Evolutionary conservation across 2,888 invertebrate species (phyloP).

Genomic region (Nipponacmea schrenckii): DNA sequence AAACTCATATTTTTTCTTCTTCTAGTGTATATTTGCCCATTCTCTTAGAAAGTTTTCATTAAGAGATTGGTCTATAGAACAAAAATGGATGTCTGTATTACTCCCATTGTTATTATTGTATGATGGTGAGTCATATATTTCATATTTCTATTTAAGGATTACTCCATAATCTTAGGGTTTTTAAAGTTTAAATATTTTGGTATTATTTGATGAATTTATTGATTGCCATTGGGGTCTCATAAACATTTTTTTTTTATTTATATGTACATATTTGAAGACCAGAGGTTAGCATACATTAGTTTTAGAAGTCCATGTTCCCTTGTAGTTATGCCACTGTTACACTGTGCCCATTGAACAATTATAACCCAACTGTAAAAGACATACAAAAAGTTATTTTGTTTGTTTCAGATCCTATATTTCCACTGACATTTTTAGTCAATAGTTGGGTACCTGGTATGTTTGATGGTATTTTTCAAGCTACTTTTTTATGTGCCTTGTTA

Average conservation of each 20-base stretch:
- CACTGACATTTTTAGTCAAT: constrained; percentile 86
- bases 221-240: no score
- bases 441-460: constrained; percentile 92
- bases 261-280: no score
- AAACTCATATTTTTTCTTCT: constrained; percentile 11
- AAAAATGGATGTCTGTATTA: constrained; percentile 92
- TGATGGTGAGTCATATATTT: constrained; percentile 79
- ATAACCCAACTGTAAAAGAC: no score
- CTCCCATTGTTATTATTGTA: constrained; percentile 88
- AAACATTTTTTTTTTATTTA: no score
- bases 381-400: constrained; percentile 9
- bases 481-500: constrained; percentile 86
- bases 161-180: no score
- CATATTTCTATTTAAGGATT: no score
- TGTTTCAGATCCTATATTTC: constrained; percentile 89
- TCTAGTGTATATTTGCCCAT: constrained; percentile 92
- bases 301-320: no score
- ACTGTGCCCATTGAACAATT: no score
- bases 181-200: no score
- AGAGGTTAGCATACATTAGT: no score
- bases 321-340: no score
- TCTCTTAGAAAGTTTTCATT: constrained; percentile 86
- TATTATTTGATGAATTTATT: no score
- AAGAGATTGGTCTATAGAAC: constrained; percentile 96
- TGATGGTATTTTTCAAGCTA: constrained; percentile 89